Percentiles rank a stretch among this genome's conserved stretches.
phyloP scores from a whole-genome alignment of 2,113 vertebrate species.

The Glaucomys volans region DNA sequence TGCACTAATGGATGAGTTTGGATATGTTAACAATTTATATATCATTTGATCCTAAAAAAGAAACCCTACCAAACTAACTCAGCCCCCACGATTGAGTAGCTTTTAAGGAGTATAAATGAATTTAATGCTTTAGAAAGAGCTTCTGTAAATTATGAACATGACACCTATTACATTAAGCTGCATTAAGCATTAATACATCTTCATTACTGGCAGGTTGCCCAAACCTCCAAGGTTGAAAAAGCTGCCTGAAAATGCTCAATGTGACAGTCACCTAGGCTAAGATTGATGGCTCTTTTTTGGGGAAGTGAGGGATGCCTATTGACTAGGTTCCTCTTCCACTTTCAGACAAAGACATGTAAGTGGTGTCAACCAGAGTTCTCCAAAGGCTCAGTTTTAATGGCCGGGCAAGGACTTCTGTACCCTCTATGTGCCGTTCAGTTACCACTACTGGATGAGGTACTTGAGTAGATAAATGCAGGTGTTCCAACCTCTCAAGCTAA shows the following conservation, averaged over 20 bases:
- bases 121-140: slow-evolving; percentile 99
- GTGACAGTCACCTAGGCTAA: slow-evolving; percentile 86
- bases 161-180: slow-evolving; percentile 99
- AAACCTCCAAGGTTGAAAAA: slow-evolving; percentile 99
- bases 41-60: slow-evolving; percentile 96
- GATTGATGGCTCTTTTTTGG: slow-evolving; percentile 81
- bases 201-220: slow-evolving; percentile 99
- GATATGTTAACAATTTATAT: slow-evolving; percentile 99
- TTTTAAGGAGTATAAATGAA: slow-evolving; percentile 99
- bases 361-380: slow-evolving; percentile 62
- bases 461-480: slow-evolving; percentile 53
- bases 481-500: slow-evolving; percentile 68
- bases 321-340: slow-evolving; percentile 49
- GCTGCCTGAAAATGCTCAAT: slow-evolving; percentile 88
- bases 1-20: slow-evolving; percentile 98
- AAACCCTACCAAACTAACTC: slow-evolving; percentile 93
- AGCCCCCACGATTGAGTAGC: slow-evolving; percentile 97
- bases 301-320: slow-evolving; percentile 52
- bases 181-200: slow-evolving; percentile 99
- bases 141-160: slow-evolving; percentile 99
- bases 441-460: neutral
- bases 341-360: slow-evolving; percentile 65
- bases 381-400: slow-evolving; percentile 51
- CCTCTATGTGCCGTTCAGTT: slow-evolving; percentile 20
- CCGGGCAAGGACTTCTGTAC: neutral